A percentile compares a stretch with the other conserved stretches of the same genome.
Conservation (phyloP, 2,888 invertebrate genomes). For the Chorisops tibialis region DNA sequence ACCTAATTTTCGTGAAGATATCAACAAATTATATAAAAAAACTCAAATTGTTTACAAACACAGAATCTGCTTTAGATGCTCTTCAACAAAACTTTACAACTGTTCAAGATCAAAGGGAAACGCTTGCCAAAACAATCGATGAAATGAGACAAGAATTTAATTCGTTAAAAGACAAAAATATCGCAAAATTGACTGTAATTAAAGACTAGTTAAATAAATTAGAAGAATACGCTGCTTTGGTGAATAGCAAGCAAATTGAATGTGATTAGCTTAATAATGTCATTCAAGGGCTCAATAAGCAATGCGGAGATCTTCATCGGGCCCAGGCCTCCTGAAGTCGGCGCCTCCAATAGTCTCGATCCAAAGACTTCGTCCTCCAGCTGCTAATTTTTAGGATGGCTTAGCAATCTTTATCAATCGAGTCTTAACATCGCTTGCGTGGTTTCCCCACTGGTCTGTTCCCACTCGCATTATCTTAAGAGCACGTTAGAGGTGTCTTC, state of each 20-base stretch:
- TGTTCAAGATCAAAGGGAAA: constrained; percentile 54
- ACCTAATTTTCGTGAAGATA: too few species aligned
- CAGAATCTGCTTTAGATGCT: background rate
- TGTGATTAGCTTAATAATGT: constrained; percentile 45
- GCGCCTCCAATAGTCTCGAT: too few species aligned
- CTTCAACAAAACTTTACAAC: constrained; percentile 47
- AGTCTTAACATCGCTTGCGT: too few species aligned
- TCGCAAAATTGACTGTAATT: constrained; percentile 51
- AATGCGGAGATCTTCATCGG: constrained; percentile 50
- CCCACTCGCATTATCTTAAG: too few species aligned
- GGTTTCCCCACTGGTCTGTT: too few species aligned
- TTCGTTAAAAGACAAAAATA: constrained; percentile 46
- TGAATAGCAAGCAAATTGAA: constrained; percentile 24
- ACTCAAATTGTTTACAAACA: constrained; percentile 45
- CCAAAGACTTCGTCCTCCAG: too few species aligned
- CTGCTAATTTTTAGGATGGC: too few species aligned
- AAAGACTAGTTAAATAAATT: constrained; percentile 48
- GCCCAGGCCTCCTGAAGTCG: too few species aligned
- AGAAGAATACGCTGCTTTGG: constrained; percentile 36
- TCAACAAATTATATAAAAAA: too few species aligned
- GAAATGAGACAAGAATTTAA: constrained; percentile 49
- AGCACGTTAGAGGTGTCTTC: too few species aligned
- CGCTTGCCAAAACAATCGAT: constrained; percentile 35
- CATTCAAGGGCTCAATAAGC: constrained; percentile 38
- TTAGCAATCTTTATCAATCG: too few species aligned